Percentiles rank a stretch among this genome's conserved stretches.
phyloP scores from a whole-genome alignment of 1,140 invertebrate species.

The Drosophila takahashii region DNA sequence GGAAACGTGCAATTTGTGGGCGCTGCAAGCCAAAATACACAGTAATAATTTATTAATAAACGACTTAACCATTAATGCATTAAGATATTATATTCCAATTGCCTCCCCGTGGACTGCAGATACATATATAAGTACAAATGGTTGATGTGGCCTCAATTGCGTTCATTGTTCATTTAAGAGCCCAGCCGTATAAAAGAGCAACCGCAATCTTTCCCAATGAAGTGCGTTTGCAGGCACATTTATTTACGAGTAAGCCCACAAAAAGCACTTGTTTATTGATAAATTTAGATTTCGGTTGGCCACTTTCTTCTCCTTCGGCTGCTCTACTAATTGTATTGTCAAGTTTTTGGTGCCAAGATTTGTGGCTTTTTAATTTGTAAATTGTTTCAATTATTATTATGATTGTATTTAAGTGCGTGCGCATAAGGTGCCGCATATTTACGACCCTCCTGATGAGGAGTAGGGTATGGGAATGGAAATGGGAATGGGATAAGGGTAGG shows the following conservation, averaged over 20 bases:
- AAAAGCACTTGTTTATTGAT: conserved; percentile 30
- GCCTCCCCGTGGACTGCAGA: conserved; percentile 33
- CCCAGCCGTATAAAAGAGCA: conserved; percentile 29
- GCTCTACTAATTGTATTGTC: conserved; percentile 75
- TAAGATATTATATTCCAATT: conserved; percentile 66
- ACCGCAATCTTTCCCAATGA: conserved; percentile 18
- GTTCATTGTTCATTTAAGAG: conserved; percentile 77
- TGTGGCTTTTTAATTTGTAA: conserved; percentile 84
- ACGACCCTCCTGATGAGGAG: conserved; percentile 58
- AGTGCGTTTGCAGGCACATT: conserved; percentile 21
- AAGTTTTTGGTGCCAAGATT: conserved; percentile 81
- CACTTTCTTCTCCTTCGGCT: conserved; percentile 51
- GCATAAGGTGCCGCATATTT: conserved; percentile 77
- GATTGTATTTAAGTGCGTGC: conserved; percentile 83
- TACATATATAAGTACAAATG: neutral
- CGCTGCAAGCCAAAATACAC: conserved; percentile 74
- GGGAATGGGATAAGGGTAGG: conserved; percentile 13
- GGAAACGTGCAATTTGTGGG: conserved; percentile 91
- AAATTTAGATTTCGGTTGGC: conserved; percentile 48
- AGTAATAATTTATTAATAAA: conserved; percentile 70
- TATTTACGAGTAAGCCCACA: conserved; percentile 9
- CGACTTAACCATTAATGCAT: conserved; percentile 53
- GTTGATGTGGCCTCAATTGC: conserved; percentile 70
- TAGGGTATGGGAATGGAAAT: neutral
- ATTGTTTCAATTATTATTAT: conserved; percentile 84